phyloP scores from a whole-genome alignment of 2,888 invertebrate species.

The Brenthis ino region DNA sequence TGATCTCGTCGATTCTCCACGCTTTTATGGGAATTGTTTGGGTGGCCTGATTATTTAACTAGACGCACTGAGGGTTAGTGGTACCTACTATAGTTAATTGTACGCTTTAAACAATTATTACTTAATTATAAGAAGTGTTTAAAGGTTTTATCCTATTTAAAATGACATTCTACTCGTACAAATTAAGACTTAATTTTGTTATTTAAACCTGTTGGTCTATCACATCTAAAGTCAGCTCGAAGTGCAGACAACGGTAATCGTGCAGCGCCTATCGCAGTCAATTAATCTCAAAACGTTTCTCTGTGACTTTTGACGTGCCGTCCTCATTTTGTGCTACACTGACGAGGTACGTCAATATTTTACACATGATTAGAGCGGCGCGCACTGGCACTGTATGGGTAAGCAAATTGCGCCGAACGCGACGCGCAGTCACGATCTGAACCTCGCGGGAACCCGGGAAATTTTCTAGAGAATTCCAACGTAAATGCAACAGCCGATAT shows the following conservation, averaged over 20 bases:
- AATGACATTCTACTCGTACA: no score
- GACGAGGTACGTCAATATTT: constrained; percentile 76
- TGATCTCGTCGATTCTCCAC: constrained; percentile 64
- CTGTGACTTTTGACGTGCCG: constrained; percentile 69
- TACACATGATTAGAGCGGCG: constrained; percentile 80
- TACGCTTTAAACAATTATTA: no score
- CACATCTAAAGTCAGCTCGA: constrained; percentile 39
- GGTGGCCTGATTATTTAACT: constrained; percentile 50
- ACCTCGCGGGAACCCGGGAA: constrained; percentile 77
- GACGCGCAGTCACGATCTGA: constrained; percentile 80
- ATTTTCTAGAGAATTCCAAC: constrained; percentile 78
- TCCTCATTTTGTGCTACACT: constrained; percentile 68
- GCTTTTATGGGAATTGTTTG: constrained; percentile 62
- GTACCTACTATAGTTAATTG: no score
- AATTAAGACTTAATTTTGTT: neutral
- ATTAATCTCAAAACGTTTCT: constrained; percentile 66
- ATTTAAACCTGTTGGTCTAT: constrained; percentile 27
- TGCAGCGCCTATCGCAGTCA: constrained; percentile 64
- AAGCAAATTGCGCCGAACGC: constrained; percentile 80
- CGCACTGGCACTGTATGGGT: constrained; percentile 75
- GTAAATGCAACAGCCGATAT: constrained; percentile 76
- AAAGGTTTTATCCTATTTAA: no score
- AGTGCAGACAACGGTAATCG: constrained; percentile 59
- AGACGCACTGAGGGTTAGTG: constrained; percentile 42
- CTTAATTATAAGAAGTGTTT: no score